Evolutionary conservation across 2,797 vertebrate species (phyloP), one percentile per base, ranked within the genome.

Genomic region (Oreochromis mossambicus): DNA sequence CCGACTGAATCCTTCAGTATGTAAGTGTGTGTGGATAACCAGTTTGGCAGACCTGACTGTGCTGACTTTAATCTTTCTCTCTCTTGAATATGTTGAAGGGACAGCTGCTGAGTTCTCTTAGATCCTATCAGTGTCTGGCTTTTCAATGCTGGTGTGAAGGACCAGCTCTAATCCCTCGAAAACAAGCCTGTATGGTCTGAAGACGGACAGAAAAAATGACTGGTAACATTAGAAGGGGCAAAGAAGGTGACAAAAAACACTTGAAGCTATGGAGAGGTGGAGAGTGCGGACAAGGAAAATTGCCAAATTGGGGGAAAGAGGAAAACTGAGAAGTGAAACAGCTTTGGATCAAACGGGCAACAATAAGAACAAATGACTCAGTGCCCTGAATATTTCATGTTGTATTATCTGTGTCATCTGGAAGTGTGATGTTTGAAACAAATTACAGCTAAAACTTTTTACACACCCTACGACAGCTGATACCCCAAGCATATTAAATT

Each of bases 201-300:
- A 61, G 85, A 85, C 14, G 61, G 83, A 87, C 4, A 15, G 84
- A 86, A 79, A 87, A 90, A 90, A 92, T 92, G 50, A 80, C 70
- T 86, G 88, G 89, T 89, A 91, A 92, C 77, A 80, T 87, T 85
- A 92, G 87, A 78, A 83, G 73, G 86, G 43, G 41, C 46, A 78
- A 46, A 79, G 61, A 75, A 66, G n/a, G 24, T 17, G 77, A 66
- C 41, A n/a, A 50, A 79, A 86, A 61, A 58, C 50, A 79, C 24
- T 81, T 9, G 34, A 80, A 79, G 17, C 78, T 50, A 85, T 79
- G 78, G 54, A 81, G 26, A 34, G 80, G 29, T 32, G 70, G 11
- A 48, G 79, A 77, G 76, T 41, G 52, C 61, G 10, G 43, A 87
- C 77, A 73, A 46, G 50, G 21, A 83, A 91, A 90, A 80, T 77